Conservation (phyloP, 2,797 vertebrate genomes). For the Danio choprae region DNA sequence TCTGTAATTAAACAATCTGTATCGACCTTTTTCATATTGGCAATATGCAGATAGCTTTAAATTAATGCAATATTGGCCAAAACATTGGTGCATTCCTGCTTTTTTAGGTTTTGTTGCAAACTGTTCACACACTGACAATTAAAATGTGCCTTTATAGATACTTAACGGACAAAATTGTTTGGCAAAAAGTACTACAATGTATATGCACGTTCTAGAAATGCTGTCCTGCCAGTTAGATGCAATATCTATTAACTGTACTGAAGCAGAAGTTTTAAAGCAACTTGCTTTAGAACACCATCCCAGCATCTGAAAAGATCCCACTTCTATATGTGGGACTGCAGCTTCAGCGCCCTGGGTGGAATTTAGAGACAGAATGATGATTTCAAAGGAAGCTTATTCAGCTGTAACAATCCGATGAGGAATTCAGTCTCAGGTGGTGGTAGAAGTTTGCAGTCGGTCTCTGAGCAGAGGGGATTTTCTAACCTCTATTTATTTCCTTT, state of each 20-base stretch:
- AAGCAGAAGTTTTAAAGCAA: conserved; percentile 22
- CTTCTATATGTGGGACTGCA: conserved; percentile 3
- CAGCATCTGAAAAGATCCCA: conserved; percentile 39
- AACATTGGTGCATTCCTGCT: too few relatives aligned
- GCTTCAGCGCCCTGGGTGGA: conserved; percentile 50
- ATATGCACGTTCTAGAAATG: background rate
- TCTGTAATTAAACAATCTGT: too few relatives aligned
- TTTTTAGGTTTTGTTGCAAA: too few relatives aligned
- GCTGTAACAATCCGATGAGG: conserved; percentile 61
- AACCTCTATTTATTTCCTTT: conserved; percentile 46
- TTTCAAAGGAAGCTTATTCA: conserved; percentile 54
- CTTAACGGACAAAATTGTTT: too few relatives aligned
- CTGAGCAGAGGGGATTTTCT: conserved; percentile 44
- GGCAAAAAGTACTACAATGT: too few relatives aligned
- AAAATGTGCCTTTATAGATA: too few relatives aligned
- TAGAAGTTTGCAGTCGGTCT: conserved; percentile 47
- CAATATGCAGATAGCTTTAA: too few relatives aligned
- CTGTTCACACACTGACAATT: too few relatives aligned
- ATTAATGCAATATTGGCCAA: too few relatives aligned
- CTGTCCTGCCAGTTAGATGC: background rate
- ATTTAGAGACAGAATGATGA: conserved; percentile 57
- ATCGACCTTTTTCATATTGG: too few relatives aligned
- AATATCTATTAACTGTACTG: conserved; percentile 12
- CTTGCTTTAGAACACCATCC: conserved; percentile 20
- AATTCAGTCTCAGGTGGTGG: conserved; percentile 57